Base-by-base conservation (phyloP, 2,888 invertebrate species). In the Hirtodrosophila cameraria region DNA sequence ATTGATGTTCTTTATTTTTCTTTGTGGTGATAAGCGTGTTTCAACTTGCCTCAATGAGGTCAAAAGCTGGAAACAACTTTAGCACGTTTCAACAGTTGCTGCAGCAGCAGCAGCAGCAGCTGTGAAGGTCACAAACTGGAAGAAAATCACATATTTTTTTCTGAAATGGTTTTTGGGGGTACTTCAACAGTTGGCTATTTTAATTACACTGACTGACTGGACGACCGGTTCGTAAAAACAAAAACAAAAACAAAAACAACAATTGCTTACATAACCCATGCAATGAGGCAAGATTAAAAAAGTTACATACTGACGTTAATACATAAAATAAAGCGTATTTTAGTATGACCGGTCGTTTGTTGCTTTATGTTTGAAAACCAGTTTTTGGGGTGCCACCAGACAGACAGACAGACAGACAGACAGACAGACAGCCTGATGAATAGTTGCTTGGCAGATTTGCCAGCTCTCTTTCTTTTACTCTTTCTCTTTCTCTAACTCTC, bases 201-300 rank as follows among this genome's bases (percentile, higher is more conserved):
- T 68, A 62, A 73, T 68, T 73, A 52, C 68, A 50, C 30, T 25
- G 61, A 46, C 36, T 33, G 68, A 30, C 13, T 48, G 41, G 31
- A n/a, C 18, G 36, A 62, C 57, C 55, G 61, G 62, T 57, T 70
- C 15, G 48, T 46, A 43, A 54, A 49, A 50, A 61, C 41, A 77
- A 61, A 55, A 65, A 60, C 62, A 75, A 42, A 18, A 45, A 45
- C 12, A 33, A 35, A n/a, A 58, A 62, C 16, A 42, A 70, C 67
- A 74, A 74, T 55, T 35, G 36, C 35, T 79, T 79, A 72, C 79
- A 85, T 85, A 79, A 85, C 60, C 52, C 28, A 31, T 39, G 66
- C 59, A 73, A 65, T 58, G 60, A 50, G 59, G 41, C 60, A 70
- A 59, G 52, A 41, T 11, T 13, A 20, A 9, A 43, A 35, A 23